Evolutionary conservation across 2,888 invertebrate species (phyloP), one percentile per base, ranked within the genome.

Genomic region (Encarsia formosa): DNA sequence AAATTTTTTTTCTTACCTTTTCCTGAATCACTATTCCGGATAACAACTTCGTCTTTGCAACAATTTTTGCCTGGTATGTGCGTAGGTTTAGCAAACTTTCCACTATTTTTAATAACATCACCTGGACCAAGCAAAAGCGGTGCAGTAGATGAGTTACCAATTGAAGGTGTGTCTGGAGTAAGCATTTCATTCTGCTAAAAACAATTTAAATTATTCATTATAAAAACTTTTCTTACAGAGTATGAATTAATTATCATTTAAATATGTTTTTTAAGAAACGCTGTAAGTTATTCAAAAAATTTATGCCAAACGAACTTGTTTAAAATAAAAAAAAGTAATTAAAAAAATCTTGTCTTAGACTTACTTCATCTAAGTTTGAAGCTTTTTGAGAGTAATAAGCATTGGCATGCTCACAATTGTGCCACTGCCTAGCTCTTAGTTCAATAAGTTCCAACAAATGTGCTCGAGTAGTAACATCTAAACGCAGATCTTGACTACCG

Each of bases 31-130:
- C 92, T 90, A 75, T 95, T 95, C 61, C 93, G 82, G 67, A 96
- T 96, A 57, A 94, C 89, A 59, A 94, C 90, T 77, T 96, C 95
- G 72, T 95, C 94, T 75, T 94, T 92, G 68, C 91, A 91, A 76
- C 92, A 93, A 72, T 90, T 92, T 77, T 93, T 93, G 63, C 91
- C 91, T 42, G 91, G 89, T 64, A 93, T 89, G 75, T 91, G 87
- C 11, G 91, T 91, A 34, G 92, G 91, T 74, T 89, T 89, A 45
- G 84, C 78, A 75, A 90, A 92, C 76, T 92, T 92, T 52, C 92
- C 92, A 32, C 91, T 92, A 52, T 88, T 84, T 75, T 89, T 90
- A 63, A 92, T 82, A 45, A 92, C 81, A 76, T 92, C 92, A 45
- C 91, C 92, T 38, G 91, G 89, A 58, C 79, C 83, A 61, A 91